Base-by-base conservation (phyloP, 2,888 invertebrate species). In the Scaptomyza flava region DNA sequence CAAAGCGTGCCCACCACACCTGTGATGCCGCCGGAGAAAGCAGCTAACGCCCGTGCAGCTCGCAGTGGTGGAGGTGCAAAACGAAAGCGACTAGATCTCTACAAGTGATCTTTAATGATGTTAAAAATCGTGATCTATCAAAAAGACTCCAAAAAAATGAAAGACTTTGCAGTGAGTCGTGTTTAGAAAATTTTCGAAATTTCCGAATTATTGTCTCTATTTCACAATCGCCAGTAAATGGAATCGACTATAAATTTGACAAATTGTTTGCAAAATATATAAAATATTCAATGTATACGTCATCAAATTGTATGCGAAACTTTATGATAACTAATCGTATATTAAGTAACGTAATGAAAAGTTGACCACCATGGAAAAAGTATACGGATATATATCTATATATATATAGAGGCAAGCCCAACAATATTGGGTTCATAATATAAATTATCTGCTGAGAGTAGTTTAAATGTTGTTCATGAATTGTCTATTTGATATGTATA, bases 11-110 rank as follows among this genome's bases (percentile, higher is more conserved):
- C 85, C 1, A 70, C 51, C 41, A 84, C 89, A 0, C 84, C 84
- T 0, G 63, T 72, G 1, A 53, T 50, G 20, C 66, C 85, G 0
- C 43, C 52, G 8, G 77, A 82, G 0, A 75, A 75, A 14, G 42
- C 14, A 2, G 47, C 41, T 0, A 47, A 47, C 2, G 79, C 80
- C 5, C 82, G 87, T 2, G 20, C 30, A 2, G 68, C 63, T 17
- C 77, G 84, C 23, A 79, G 74, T 36, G 68, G 64, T 0, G 71
- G 73, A 27, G 59, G 78, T 11, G 62, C 54, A 14, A 83, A 78
- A 38, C 76, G 84, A n/a, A 85, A 85, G 62, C 68, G 85, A 12
- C 56, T 85, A 20, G 68, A 78, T 31, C 71, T 89, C 47, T 74
- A 56, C 47, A 84, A 84, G 30, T 87, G 47, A 76, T 17, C n/a